phyloP scores from a whole-genome alignment of 2,888 invertebrate species.

The Colostygia pectinataria region DNA sequence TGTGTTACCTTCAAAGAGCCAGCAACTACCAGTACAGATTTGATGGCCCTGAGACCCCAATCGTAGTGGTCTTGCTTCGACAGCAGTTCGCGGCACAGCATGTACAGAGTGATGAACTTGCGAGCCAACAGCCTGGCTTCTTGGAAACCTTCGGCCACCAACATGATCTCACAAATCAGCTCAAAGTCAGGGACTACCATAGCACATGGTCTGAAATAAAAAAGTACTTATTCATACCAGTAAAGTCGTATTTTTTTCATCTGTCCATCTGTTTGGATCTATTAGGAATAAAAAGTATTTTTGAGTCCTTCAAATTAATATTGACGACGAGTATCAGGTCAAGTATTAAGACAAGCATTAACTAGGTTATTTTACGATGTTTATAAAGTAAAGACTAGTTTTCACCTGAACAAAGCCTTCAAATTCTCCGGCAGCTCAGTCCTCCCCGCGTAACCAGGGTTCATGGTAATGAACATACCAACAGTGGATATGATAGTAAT shows the following conservation, averaged over 20 bases:
- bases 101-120: constrained; percentile 97
- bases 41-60: constrained; percentile 97
- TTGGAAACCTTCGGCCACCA: constrained; percentile 97
- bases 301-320: too few species aligned
- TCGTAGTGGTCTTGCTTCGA: constrained; percentile 98
- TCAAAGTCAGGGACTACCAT: constrained; percentile 99
- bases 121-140: constrained; percentile 94
- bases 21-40: constrained; percentile 97
- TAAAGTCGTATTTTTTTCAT: too few species aligned
- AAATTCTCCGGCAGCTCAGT: constrained; percentile 94
- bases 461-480: constrained; percentile 98
- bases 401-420: constrained; percentile 84
- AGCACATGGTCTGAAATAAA: constrained; percentile 90
- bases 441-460: constrained; percentile 97
- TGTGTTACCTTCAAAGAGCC: constrained; percentile 90
- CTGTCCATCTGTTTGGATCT: too few species aligned
- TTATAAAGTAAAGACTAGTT: neutral
- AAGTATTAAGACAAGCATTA: too few species aligned
- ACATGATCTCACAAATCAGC: constrained; percentile 97
- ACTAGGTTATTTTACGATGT: too few species aligned
- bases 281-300: too few species aligned
- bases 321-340: too few species aligned
- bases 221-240: neutral
- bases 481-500: constrained; percentile 89
- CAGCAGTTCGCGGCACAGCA: constrained; percentile 92